Conservation (phyloP, 2,888 invertebrate species). For the Diaphora mendica region DNA sequence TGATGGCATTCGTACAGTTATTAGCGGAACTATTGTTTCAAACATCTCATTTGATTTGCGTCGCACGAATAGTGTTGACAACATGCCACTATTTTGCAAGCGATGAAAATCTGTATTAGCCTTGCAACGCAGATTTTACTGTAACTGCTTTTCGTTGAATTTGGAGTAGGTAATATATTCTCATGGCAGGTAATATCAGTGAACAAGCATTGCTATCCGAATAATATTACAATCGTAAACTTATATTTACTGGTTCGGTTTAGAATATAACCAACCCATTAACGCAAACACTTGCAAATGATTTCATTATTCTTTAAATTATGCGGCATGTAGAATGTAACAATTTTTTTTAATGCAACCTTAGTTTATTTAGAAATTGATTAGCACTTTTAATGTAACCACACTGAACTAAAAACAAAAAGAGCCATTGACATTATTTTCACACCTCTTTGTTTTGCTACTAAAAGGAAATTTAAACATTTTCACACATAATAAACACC, state of each 20-base stretch:
- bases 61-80: constrained; percentile 32
- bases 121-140: background rate
- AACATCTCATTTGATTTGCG: constrained; percentile 38
- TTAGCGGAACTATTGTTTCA: constrained; percentile 42
- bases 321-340: background rate
- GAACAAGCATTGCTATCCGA: background rate
- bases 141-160: constrained; percentile 1
- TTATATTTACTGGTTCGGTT: background rate
- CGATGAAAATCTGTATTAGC: constrained; percentile 11
- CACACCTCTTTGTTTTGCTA: background rate
- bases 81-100: constrained; percentile 20
- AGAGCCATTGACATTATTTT: background rate
- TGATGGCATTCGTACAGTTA: constrained; percentile 43
- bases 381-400: background rate
- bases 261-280: background rate
- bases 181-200: background rate
- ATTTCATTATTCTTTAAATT: background rate
- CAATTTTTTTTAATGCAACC: background rate
- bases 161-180: background rate
- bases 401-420: background rate
- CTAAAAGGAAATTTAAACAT: background rate
- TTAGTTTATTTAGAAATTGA: background rate
- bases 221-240: constrained; percentile 11
- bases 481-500: background rate
- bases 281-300: background rate